Evolutionary conservation across 2,888 invertebrate species (phyloP).

Genomic region (Ligdia adustata): DNA sequence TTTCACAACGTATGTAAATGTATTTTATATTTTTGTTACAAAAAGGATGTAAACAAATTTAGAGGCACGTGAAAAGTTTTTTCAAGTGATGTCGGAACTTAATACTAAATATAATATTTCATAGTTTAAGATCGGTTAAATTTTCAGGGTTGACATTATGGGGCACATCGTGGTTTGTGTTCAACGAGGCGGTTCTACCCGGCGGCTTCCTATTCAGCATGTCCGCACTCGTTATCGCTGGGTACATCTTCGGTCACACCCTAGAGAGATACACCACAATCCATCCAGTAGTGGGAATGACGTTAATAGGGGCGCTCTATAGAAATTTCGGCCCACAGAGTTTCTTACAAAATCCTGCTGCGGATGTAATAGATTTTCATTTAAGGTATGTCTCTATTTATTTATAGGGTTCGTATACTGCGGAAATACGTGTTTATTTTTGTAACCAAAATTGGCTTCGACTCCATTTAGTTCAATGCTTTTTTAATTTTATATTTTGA

Average conservation of each 20-base stretch:
- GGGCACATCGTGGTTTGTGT: conserved; percentile 68
- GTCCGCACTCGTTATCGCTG: conserved; percentile 58
- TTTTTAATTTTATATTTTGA: no score
- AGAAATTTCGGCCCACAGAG: conserved; percentile 63
- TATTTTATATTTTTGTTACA: no score
- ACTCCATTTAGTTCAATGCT: no score
- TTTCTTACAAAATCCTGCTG: conserved; percentile 60
- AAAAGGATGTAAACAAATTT: no score
- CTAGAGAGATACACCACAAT: conserved; percentile 71
- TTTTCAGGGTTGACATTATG: conserved; percentile 68
- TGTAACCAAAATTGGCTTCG: conserved; percentile 26
- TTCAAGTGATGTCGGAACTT: no score
- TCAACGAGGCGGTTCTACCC: conserved; percentile 59
- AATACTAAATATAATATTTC: no score
- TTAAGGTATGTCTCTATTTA: conserved; percentile 59
- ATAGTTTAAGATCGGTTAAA: no score
- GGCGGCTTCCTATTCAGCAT: conserved; percentile 66
- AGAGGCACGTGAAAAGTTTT: no score
- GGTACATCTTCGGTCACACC: conserved; percentile 70
- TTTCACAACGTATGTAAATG: no score
- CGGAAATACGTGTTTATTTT: conserved; percentile 31
- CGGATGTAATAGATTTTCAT: conserved; percentile 70
- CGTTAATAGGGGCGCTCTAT: conserved; percentile 66
- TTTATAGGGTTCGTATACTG: conserved; percentile 35
- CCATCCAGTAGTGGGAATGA: conserved; percentile 74